Evolutionary conservation across 2,888 invertebrate species (phyloP), one percentile per base, ranked within the genome.

Genomic region (Plebejus anna): DNA sequence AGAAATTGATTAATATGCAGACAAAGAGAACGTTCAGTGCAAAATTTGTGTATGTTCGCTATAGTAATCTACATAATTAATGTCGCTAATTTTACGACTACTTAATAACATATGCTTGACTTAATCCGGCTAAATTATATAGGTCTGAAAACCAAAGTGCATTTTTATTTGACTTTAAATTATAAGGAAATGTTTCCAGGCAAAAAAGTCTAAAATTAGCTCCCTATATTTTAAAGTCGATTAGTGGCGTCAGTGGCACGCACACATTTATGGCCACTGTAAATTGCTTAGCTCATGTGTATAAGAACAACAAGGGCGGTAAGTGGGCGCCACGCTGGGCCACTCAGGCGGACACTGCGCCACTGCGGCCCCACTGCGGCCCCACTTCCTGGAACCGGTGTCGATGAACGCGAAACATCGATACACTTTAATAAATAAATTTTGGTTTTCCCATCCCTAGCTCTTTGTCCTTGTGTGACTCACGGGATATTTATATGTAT

Each of bases 311-410:
- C 77, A 76, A 77, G 77, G 77, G 80, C 75, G 80, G 81, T 84
- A 85, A 84, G 84, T 83, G 82, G 83, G 78, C 82, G 82, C 81
- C 86, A 84, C 80, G 83, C 84, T 83, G 84, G 81, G 83, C 82
- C 85, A 86, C 88, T 85, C 75, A 77, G 76, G 86, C 81, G 83
- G 84, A 84, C 86, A 84, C 80, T 78, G 84, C 87, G 88, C 86
- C 82, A 72, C 66, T 76, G 76, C 76, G 76, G 76, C 88, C 82
- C 73, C 82, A 72, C 66, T 76, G 76, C 76, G 76, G 76, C 88
- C 82, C 72, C 80, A 79, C 77, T 90, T 89, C 89, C 84, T 42
- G 81, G 89, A 90, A 90, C 75, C 76, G 66, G 81, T 83, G 89
- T 88, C 90, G 83, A 84, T 85, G 87, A 86, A 86, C 87, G 80